phyloP scores from a whole-genome alignment of 2,113 vertebrate species.

The Syrrhaptes paradoxus region DNA sequence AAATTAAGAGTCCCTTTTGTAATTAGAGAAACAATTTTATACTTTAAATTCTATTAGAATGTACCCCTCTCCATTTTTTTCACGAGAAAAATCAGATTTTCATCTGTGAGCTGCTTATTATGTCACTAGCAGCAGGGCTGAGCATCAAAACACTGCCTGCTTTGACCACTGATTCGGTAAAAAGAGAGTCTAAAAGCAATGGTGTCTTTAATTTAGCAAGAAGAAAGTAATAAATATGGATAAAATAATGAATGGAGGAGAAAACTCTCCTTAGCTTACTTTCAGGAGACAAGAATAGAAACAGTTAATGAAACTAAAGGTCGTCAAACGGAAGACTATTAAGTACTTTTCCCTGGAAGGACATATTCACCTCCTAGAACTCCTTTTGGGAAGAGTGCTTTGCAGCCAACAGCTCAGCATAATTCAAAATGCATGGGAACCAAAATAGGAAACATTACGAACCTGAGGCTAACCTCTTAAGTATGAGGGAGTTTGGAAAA shows the following conservation, averaged over 20 bases:
- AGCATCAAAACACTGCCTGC: not conserved
- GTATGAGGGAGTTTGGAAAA: not conserved
- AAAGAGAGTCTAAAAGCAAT: not conserved
- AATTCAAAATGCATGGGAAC: not conserved
- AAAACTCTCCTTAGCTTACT: not conserved
- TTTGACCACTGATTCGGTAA: not conserved
- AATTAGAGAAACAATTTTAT: not conserved
- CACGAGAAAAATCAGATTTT: not conserved
- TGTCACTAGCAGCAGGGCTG: not conserved
- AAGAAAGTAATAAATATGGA: not conserved
- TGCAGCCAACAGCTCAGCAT: not conserved
- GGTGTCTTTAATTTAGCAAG: not conserved
- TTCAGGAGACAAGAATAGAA: not conserved
- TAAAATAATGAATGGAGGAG: not conserved
- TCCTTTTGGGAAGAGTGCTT: not conserved
- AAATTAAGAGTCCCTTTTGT: not conserved
- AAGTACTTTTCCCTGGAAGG: not conserved
- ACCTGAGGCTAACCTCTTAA: not conserved
- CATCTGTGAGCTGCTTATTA: not conserved
- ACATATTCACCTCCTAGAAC: not conserved
- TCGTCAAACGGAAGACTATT: not conserved
- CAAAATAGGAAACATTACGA: not conserved
- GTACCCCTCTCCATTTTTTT: not conserved
- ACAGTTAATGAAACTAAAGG: not conserved
- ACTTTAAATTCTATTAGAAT: not conserved